Percentiles rank a stretch among this genome's conserved stretches.
These are phyloP conservation scores for Acanthococcus lagerstroemiae DNA, from an alignment of 2,888 invertebrate genomes.

Conservation along the genomic window DNA sequence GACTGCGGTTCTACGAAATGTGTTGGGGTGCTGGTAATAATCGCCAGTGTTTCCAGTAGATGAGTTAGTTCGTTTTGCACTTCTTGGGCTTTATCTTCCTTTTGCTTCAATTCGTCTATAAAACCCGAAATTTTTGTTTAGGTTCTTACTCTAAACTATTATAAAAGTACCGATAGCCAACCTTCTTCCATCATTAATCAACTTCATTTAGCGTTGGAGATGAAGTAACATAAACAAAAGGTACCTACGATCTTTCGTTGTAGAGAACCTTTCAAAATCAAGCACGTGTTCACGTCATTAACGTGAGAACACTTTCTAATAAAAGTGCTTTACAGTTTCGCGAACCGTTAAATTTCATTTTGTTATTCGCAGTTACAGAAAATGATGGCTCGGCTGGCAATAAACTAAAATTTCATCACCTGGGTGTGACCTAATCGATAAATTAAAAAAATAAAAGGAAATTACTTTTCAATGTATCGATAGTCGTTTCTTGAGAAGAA, in stretches of 20 bases:
- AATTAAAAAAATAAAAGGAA: neutral
- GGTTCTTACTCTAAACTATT: too few relatives aligned
- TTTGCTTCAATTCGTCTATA: conserved; percentile 56
- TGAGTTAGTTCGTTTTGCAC: conserved; percentile 58
- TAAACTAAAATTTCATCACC: neutral
- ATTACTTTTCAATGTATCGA: conserved; percentile 57
- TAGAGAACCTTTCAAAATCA: too few relatives aligned
- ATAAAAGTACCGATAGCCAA: neutral
- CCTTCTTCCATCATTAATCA: too few relatives aligned
- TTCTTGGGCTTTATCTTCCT: conserved; percentile 58
- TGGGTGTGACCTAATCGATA: neutral
- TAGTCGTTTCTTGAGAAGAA: conserved; percentile 57
- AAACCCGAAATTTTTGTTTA: neutral
- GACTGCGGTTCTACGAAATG: conserved; percentile 69
- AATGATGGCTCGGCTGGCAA: neutral
- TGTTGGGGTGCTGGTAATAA: conserved; percentile 58
- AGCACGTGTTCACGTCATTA: too few relatives aligned
- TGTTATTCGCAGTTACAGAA: too few relatives aligned
- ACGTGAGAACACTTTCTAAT: too few relatives aligned
- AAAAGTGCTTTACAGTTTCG: too few relatives aligned
- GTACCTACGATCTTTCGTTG: too few relatives aligned
- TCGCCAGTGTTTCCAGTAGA: conserved; percentile 59
- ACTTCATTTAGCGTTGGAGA: too few relatives aligned
- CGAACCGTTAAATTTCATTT: too few relatives aligned
- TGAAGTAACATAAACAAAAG: too few relatives aligned